Evolutionary conservation across 2,888 invertebrate species (phyloP).

Genomic region (Agrypnus murinus): DNA sequence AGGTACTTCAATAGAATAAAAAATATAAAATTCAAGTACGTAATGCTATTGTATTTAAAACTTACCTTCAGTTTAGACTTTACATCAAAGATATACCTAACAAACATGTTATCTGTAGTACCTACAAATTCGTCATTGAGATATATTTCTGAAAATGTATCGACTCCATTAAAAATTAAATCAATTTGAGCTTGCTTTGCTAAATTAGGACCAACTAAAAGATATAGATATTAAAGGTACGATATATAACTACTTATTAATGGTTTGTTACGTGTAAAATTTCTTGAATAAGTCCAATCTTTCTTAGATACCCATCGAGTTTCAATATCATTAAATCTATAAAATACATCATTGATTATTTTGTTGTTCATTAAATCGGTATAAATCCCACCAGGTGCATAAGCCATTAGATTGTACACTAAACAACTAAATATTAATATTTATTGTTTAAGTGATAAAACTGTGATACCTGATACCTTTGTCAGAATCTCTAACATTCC

Average conservation of each 20-base stretch:
- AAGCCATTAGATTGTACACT: conserved; percentile 66
- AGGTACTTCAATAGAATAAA: too few relatives aligned
- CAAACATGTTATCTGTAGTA: conserved; percentile 88
- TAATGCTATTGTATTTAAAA: too few relatives aligned
- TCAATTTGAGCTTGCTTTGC: conserved; percentile 68
- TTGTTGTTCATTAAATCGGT: conserved; percentile 78
- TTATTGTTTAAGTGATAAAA: too few relatives aligned
- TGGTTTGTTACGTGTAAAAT: conserved; percentile 77
- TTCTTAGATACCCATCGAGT: conserved; percentile 89
- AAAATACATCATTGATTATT: conserved; percentile 78
- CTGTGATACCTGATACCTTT: too few relatives aligned
- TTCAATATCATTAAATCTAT: conserved; percentile 83
- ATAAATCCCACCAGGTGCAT: conserved; percentile 89
- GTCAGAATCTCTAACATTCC: too few relatives aligned
- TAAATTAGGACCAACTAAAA: conserved; percentile 67
- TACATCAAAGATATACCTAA: conserved; percentile 83
- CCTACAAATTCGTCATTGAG: conserved; percentile 82
- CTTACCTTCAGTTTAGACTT: conserved; percentile 75
- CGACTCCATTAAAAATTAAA: conserved; percentile 89
- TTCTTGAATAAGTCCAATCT: conserved; percentile 84
- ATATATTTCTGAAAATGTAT: conserved; percentile 85
- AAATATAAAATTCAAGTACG: too few relatives aligned
- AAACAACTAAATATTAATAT: background rate
- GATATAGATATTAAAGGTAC: conserved; percentile 33
- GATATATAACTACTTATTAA: background rate